A percentile compares a stretch with the other conserved stretches of the same genome.
Evolutionary conservation across 2,797 vertebrate species (phyloP).

Genomic region (Poeciliopsis paucimaculata): DNA sequence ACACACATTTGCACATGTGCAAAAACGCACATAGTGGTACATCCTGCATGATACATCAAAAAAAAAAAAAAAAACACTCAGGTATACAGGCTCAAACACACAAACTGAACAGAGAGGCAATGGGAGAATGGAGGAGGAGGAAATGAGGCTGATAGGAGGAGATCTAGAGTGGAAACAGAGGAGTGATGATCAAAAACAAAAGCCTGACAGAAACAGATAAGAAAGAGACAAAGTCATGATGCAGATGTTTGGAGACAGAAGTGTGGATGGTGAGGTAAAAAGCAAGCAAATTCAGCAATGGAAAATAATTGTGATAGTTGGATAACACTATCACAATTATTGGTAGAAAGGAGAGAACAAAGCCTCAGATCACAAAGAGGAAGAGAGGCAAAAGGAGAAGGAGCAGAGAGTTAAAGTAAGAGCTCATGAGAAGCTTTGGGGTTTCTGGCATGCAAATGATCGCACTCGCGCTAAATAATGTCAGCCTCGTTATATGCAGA

Average conservation of each 20-base stretch:
- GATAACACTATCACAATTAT: no score
- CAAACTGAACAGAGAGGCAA: conserved; percentile 18
- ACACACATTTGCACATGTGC: conserved; percentile 12
- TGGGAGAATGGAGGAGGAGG: conserved; percentile 34
- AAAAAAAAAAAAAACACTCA: conserved; percentile 13
- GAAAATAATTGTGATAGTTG: conserved; percentile 43
- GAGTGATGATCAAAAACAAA: conserved; percentile 76
- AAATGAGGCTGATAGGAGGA: conserved; percentile 71
- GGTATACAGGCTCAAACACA: conserved; percentile 6
- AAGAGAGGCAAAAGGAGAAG: conserved; percentile 6
- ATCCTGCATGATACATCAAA: conserved; percentile 15
- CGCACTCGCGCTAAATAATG: conserved; percentile 33
- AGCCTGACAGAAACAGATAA: conserved; percentile 71
- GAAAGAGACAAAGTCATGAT: conserved; percentile 72
- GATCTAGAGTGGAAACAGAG: conserved; percentile 70
- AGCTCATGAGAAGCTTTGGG: conserved; percentile 25
- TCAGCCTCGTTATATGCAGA: conserved; percentile 23
- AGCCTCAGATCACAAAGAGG: conserved; percentile 23
- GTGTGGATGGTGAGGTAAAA: conserved; percentile 36
- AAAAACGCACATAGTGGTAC: conserved; percentile 28
- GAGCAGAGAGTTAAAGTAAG: conserved; percentile 2
- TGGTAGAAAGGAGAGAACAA: conserved; percentile 48
- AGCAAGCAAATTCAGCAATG: conserved; percentile 63
- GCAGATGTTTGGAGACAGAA: conserved; percentile 62
- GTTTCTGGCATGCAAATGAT: conserved; percentile 31